These are phyloP conservation scores for Fistularia tabacaria DNA, from an alignment of 2,797 vertebrate genomes.

Conservation along the genomic window DNA sequence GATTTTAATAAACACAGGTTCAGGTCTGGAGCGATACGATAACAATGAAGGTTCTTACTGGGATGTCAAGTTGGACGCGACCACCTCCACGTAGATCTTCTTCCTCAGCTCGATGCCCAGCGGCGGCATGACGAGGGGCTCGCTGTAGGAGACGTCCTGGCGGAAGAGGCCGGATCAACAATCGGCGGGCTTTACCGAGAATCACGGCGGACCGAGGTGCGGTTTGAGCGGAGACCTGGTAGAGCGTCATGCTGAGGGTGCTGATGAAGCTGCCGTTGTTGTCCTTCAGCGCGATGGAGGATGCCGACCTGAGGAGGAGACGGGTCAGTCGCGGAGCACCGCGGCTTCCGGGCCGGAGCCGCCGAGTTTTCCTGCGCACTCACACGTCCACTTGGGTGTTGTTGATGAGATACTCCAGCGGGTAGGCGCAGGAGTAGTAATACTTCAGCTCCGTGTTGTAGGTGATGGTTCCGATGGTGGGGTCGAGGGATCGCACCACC, in stretches of 20 bases:
- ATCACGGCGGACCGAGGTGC: too few relatives aligned
- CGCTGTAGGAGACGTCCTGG: slow-evolving; percentile 66
- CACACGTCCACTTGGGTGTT: slow-evolving; percentile 74
- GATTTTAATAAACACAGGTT: slow-evolving; percentile 11
- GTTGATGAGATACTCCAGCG: slow-evolving; percentile 75
- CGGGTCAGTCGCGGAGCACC: not conserved
- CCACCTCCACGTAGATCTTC: slow-evolving; percentile 65
- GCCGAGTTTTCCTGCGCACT: slow-evolving; percentile 28
- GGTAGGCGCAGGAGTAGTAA: slow-evolving; percentile 74
- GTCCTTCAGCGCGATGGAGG: slow-evolving; percentile 70
- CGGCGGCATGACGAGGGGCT: slow-evolving; percentile 57
- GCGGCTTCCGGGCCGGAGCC: not conserved
- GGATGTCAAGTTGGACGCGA: slow-evolving; percentile 69
- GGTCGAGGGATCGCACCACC: slow-evolving; percentile 63
- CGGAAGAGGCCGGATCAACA: slow-evolving; percentile 10
- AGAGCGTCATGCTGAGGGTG: slow-evolving; percentile 71
- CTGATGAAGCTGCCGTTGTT: slow-evolving; percentile 78
- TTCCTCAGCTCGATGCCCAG: slow-evolving; percentile 68
- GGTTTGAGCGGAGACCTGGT: slow-evolving; percentile 37
- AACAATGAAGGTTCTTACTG: slow-evolving; percentile 59
- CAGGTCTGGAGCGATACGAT: slow-evolving; percentile 2
- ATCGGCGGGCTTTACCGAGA: not conserved
- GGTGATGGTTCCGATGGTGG: slow-evolving; percentile 63
- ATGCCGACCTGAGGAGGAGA: slow-evolving; percentile 54
- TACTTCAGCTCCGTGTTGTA: slow-evolving; percentile 74